Evolutionary conservation across 2,888 invertebrate species (phyloP).

Genomic region (Tetropium fuscum): DNA sequence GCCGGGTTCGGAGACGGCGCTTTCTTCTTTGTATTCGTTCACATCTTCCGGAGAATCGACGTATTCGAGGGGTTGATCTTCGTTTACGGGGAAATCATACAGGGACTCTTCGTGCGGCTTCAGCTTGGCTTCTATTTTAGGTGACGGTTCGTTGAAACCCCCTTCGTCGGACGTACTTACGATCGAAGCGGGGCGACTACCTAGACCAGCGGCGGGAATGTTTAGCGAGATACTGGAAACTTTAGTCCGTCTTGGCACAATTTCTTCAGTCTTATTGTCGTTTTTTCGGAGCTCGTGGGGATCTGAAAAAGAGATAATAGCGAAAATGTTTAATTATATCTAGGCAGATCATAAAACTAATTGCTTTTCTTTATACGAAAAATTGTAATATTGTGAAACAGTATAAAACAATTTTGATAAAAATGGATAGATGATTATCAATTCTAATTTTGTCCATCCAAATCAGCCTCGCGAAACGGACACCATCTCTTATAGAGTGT

Average conservation of each 20-base stretch:
- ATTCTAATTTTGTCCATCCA: no score
- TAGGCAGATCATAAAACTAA: no score
- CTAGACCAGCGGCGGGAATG: conserved; percentile 73
- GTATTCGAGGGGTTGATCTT: conserved; percentile 53
- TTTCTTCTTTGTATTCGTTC: conserved; percentile 42
- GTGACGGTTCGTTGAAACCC: conserved; percentile 79
- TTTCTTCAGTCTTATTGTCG: conserved; percentile 56
- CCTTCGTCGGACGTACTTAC: conserved; percentile 69
- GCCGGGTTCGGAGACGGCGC: conserved; percentile 31
- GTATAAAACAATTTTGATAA: no score
- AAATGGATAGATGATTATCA: no score
- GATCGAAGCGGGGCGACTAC: conserved; percentile 75
- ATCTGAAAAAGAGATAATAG: conserved; percentile 25
- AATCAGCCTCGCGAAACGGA: no score
- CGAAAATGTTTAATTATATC: no score
- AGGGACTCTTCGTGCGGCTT: conserved; percentile 59
- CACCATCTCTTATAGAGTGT: no score
- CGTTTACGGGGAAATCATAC: conserved; percentile 53
- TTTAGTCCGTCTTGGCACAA: conserved; percentile 68
- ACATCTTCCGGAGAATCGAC: conserved; percentile 48
- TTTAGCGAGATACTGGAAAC: conserved; percentile 73
- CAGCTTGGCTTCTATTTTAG: conserved; percentile 73
- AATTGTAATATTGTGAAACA: no score
- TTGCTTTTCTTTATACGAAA: no score
- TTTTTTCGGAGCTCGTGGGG: conserved; percentile 51